These are phyloP conservation scores for Lingula anatina DNA, from an alignment of 2,888 invertebrate genomes.

Conservation along the genomic window DNA sequence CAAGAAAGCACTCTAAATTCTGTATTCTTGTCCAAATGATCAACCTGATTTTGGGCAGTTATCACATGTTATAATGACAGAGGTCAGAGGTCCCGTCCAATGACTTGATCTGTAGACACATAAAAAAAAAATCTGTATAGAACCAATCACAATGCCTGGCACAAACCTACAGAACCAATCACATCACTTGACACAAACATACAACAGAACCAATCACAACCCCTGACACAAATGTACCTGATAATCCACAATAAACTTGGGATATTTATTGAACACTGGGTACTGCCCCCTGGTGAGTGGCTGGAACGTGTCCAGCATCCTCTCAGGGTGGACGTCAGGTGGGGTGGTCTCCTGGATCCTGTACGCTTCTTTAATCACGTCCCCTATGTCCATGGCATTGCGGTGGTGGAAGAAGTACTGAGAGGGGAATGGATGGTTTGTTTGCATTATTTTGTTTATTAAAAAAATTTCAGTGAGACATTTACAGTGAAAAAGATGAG, in stretches of 20 bases:
- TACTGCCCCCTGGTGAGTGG: constrained; percentile 66
- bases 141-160: too few species aligned
- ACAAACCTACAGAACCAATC: too few species aligned
- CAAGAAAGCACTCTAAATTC: too few species aligned
- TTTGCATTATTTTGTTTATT: background rate
- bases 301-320: constrained; percentile 53
- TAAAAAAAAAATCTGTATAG: too few species aligned
- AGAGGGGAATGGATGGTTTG: too few species aligned
- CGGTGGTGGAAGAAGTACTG: constrained; percentile 68
- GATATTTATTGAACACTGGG: constrained; percentile 71
- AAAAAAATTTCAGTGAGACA: background rate
- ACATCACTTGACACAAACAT: background rate
- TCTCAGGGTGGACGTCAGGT: constrained; percentile 62
- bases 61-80: too few species aligned
- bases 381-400: constrained; percentile 65
- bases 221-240: constrained; percentile 58
- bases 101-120: too few species aligned
- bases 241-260: constrained; percentile 65
- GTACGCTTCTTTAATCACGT: constrained; percentile 56
- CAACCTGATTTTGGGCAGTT: too few species aligned
- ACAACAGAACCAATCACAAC: constrained; percentile 61
- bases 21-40: too few species aligned
- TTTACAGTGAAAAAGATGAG: too few species aligned
- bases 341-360: constrained; percentile 59
- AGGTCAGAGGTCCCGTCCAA: too few species aligned